phyloP scores from a whole-genome alignment of 35 echinoderm and acorn worm species.

The Ptychodera flava region DNA sequence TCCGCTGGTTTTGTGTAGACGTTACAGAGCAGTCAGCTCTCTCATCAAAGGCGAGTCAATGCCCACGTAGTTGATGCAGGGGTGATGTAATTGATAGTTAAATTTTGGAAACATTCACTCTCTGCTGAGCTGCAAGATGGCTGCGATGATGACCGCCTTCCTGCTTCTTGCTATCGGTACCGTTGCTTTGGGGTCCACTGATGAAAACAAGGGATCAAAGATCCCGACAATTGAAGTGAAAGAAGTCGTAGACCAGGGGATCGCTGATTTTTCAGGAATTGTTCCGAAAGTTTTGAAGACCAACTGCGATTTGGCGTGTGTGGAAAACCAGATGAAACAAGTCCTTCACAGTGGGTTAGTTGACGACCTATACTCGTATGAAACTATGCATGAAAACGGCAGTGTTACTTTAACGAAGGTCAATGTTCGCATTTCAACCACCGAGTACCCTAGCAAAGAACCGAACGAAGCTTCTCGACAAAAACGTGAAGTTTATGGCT shows the following conservation, averaged over 20 bases:
- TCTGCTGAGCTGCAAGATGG: too few species aligned
- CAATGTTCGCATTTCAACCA: neutral
- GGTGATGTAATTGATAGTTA: too few species aligned
- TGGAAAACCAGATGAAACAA: neutral
- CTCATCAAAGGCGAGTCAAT: too few species aligned
- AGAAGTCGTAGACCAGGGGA: neutral
- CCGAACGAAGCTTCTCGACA: neutral
- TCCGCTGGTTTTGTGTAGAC: too few species aligned
- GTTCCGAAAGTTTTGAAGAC: neutral
- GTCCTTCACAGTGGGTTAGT: neutral
- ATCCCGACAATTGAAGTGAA: neutral
- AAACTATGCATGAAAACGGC: neutral
- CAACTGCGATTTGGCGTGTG: neutral
- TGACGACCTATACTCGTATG: neutral
- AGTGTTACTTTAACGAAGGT: neutral
- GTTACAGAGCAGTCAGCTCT: too few species aligned
- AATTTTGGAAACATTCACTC: too few species aligned
- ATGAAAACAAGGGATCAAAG: too few species aligned
- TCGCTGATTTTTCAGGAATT: neutral
- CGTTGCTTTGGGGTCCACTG: too few species aligned
- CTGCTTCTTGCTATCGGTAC: too few species aligned
- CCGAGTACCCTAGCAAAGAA: neutral
- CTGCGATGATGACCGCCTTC: too few species aligned
- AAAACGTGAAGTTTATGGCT: conserved; percentile 18
- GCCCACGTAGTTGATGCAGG: too few species aligned